Evolutionary conservation across 2,888 invertebrate genomes (phyloP).

Genomic region (Luperina testacea): DNA sequence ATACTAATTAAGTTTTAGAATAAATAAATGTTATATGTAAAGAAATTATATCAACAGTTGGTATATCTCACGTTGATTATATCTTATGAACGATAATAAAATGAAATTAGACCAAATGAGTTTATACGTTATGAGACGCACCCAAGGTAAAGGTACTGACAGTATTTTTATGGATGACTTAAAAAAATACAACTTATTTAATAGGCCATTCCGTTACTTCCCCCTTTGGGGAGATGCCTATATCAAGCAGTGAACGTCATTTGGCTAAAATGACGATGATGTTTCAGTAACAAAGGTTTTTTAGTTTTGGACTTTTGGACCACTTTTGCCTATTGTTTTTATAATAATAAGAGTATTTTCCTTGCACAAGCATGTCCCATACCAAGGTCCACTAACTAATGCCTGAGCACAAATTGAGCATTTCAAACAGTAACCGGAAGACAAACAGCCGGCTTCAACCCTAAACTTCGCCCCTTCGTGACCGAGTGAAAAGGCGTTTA

Average conservation of each 20-base stretch:
- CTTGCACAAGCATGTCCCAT: background rate
- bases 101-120: too few relatives aligned
- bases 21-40: too few relatives aligned
- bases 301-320: too few relatives aligned
- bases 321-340: background rate
- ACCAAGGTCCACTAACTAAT: background rate
- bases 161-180: background rate
- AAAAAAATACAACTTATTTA: too few relatives aligned
- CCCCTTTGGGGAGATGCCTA: background rate
- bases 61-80: too few relatives aligned
- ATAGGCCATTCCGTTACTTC: background rate
- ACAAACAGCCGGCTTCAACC: constrained; percentile 6
- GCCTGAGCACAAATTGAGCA: background rate
- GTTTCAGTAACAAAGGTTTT: background rate
- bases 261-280: background rate
- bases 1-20: too few relatives aligned
- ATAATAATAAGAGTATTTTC: background rate
- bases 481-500: constrained; percentile 8
- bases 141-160: too few relatives aligned
- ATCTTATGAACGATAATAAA: too few relatives aligned
- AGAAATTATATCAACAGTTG: too few relatives aligned
- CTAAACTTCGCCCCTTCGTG: background rate
- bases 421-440: background rate
- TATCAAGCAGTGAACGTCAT: background rate
- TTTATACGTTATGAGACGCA: too few relatives aligned